Evolutionary conservation across 1,140 invertebrate genomes (phyloP).

Genomic region (Panagrolaimus sp.): DNA sequence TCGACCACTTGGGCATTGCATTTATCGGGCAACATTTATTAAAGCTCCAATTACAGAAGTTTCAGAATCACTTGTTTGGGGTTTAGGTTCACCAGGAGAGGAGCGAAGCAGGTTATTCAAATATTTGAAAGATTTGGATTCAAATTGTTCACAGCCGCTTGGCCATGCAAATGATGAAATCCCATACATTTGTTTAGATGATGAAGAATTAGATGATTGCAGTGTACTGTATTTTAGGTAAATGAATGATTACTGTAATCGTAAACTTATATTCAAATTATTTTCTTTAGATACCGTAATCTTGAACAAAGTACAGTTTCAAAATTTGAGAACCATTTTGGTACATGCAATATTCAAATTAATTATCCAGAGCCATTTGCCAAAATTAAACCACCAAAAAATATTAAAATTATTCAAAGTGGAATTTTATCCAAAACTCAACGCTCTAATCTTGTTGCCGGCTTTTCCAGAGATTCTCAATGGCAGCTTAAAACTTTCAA

Average conservation of each 20-base stretch:
- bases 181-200: not conserved
- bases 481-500: not conserved
- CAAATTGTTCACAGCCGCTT: not conserved
- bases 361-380: not conserved
- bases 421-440: slow-evolving; percentile 2
- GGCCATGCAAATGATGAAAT: not conserved
- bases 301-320: not conserved
- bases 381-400: not conserved
- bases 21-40: not conserved
- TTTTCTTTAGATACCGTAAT: too few relatives aligned
- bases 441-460: not conserved
- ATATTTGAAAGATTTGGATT: not conserved
- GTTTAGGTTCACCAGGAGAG: not conserved
- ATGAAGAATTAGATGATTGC: slow-evolving; percentile 2
- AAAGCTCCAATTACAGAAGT: not conserved
- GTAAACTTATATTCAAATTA: too few relatives aligned
- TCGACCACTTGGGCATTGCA: slow-evolving; percentile 1
- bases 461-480: not conserved
- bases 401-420: not conserved
- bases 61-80: not conserved
- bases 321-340: not conserved
- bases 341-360: not conserved
- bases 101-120: not conserved
- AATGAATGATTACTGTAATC: not conserved
- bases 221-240: slow-evolving; percentile 4